Evolutionary conservation across 1,140 invertebrate species (phyloP).

Genomic region (Listronotus bonariensis): DNA sequence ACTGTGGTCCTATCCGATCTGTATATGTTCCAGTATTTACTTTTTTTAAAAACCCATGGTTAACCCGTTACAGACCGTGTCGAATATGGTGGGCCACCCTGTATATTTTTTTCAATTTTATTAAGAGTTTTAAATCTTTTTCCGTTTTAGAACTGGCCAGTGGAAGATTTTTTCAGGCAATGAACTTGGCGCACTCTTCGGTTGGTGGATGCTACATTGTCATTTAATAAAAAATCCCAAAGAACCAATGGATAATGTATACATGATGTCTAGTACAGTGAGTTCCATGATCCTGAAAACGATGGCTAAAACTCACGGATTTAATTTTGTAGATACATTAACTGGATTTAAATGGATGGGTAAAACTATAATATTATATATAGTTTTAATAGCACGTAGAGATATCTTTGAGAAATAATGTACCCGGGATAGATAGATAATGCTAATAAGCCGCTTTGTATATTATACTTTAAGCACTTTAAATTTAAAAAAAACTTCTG

Average conservation of each 20-base stretch:
- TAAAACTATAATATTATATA: slow-evolving; percentile 19
- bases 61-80: too few species aligned
- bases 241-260: slow-evolving; percentile 62
- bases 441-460: too few species aligned
- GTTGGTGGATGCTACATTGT: slow-evolving; percentile 86
- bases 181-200: slow-evolving; percentile 90
- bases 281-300: slow-evolving; percentile 94
- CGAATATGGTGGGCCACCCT: too few species aligned
- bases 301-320: slow-evolving; percentile 82
- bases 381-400: background rate
- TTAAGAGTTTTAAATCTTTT: too few species aligned
- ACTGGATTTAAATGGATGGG: slow-evolving; percentile 99
- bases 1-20: too few species aligned
- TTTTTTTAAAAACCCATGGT: too few species aligned
- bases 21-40: too few species aligned
- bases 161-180: slow-evolving; percentile 97
- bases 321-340: slow-evolving; percentile 89
- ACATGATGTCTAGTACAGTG: slow-evolving; percentile 92
- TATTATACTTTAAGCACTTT: too few species aligned
- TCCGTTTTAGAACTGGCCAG: slow-evolving; percentile 59
- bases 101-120: too few species aligned
- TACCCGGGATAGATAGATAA: too few species aligned
- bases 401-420: too few species aligned
- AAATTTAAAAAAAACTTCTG: too few species aligned
- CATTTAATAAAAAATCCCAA: slow-evolving; percentile 61